Evolutionary conservation across 1,140 invertebrate species (phyloP), one percentile per base, ranked within the genome.

Genomic region (Globodera ellingtonae): DNA sequence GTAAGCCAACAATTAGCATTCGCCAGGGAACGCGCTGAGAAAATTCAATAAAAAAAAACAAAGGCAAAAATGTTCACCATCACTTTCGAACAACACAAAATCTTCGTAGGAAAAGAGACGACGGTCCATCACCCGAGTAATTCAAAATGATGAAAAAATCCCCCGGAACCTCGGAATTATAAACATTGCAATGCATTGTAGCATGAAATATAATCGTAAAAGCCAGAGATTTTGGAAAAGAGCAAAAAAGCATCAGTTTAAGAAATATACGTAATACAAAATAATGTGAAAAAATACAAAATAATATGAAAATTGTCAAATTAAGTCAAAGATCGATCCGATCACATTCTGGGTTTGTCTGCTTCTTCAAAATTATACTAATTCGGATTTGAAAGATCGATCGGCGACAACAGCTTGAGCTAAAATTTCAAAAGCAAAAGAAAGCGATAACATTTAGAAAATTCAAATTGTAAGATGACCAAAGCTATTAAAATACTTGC

Each of bases 1-100:
- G 72, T 74, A 15, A 74, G 65, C 72, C 72, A 74, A 74, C 72
- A 74, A 74, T 74, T 59, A 1, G 56, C 15, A 59, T 59, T 18
- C 5, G 5, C 56, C 56, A 59, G 5, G 18, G 56, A 59, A 59
- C 15, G 56, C 15, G 18, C 72, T 65, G 52, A 6, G 6, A 74
- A 74, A 46, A 15, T 3, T n/a, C n/a, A 50, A 35, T 46, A 15
- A 56, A 52, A 52, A 50, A n/a, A 6, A 6, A 9, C n/a, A 73
- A 73, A 6, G 59, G 24, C 50, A 59, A 4, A 15, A 59, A 15
- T 59, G 56, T 15, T 15, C 15, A 59, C 56, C 56, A 18, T 59
- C 56, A 59, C 56, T 59, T 18, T 59, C 56, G 56, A 15, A 59
- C 56, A 59, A 15, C 15, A 59, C 56, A 59, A 59, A 59, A 3